A percentile compares a stretch with the other conserved stretches of the same genome.
Evolutionary conservation across 2,888 invertebrate species (phyloP).

Genomic region (Tipula vernalis): DNA sequence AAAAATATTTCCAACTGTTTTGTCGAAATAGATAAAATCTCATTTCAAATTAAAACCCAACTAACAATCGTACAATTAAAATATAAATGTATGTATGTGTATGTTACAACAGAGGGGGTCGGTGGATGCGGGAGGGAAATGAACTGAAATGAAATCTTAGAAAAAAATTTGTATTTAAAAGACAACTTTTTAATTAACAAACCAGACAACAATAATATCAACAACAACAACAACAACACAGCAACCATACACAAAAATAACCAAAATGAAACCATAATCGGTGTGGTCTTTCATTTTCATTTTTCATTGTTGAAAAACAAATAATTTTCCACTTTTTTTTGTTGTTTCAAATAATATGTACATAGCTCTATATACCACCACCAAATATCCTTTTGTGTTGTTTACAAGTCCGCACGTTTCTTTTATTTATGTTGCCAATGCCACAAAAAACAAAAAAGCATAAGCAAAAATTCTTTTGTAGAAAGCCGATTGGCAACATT

Average conservation of each 20-base stretch:
- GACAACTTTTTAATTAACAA: conserved; percentile 4
- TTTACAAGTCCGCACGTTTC: background rate
- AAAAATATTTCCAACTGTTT: background rate
- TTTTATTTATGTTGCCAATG: background rate
- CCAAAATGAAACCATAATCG: background rate
- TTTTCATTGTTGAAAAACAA: background rate
- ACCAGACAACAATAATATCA: background rate
- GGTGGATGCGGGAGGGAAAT: background rate
- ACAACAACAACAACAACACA: background rate
- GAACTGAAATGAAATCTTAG: background rate
- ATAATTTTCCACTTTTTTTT: background rate
- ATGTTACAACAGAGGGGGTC: background rate
- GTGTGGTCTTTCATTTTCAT: background rate
- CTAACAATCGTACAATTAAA: background rate
- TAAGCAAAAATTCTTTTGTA: background rate
- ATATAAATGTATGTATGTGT: background rate
- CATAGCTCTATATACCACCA: background rate
- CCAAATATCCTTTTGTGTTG: background rate
- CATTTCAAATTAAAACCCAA: background rate
- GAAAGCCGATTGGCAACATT: background rate
- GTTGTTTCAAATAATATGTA: background rate
- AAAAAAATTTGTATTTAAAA: background rate
- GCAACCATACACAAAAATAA: background rate
- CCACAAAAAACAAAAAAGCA: background rate
- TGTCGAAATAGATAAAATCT: background rate